Conservation (phyloP, 2,888 invertebrate species). For the Epinotia demarniana region DNA sequence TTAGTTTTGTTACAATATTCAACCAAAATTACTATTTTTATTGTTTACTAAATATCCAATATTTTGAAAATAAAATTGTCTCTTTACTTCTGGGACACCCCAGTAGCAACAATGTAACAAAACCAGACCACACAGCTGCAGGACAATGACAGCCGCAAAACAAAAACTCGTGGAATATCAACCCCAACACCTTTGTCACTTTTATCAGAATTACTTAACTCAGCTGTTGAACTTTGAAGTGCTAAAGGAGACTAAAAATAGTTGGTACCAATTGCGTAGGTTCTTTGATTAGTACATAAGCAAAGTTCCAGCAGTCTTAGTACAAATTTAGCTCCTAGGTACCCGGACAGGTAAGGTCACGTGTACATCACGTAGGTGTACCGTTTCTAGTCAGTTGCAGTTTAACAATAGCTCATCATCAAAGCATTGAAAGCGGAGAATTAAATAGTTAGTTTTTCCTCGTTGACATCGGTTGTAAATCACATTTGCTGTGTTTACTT, state of each 20-base stretch:
- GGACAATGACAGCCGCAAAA: constrained; percentile 1
- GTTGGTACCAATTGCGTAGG: constrained; percentile 25
- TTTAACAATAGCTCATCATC: constrained; percentile 73
- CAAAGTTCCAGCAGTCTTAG: constrained; percentile 28
- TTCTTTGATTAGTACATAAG: constrained; percentile 31
- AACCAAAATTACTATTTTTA: too few relatives aligned
- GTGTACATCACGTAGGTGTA: constrained; percentile 48
- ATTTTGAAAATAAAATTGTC: too few relatives aligned
- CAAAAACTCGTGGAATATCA: background rate
- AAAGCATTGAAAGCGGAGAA: constrained; percentile 71
- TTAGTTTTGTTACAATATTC: too few relatives aligned
- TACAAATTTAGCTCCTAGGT: constrained; percentile 34
- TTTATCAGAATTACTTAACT: background rate
- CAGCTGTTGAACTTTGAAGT: constrained; percentile 15
- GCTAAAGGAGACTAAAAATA: constrained; percentile 12
- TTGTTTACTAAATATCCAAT: too few relatives aligned
- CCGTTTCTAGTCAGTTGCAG: constrained; percentile 55
- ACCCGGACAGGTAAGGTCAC: constrained; percentile 46
- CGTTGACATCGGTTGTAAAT: constrained; percentile 78
- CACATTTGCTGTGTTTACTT: constrained; percentile 78
- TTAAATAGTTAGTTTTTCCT: constrained; percentile 76
- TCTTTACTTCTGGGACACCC: too few relatives aligned
- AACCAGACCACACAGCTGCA: background rate
- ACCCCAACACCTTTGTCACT: background rate
- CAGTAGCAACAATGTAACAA: constrained; percentile 7